Base-by-base conservation (phyloP, 2,113 vertebrate species). In the Nipponia nippon region DNA sequence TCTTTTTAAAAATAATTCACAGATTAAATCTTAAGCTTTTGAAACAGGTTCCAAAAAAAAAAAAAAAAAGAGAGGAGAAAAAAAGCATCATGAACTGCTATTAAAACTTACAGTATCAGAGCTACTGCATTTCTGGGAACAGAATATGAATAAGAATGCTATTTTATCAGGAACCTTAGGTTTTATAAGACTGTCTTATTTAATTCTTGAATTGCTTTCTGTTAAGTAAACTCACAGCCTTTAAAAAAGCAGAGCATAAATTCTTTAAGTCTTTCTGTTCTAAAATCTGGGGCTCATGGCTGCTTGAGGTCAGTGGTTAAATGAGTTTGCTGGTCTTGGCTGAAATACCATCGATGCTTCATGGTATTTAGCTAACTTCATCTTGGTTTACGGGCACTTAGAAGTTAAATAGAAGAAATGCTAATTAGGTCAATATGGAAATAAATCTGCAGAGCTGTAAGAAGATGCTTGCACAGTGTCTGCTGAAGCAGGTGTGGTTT, bases 21-120 rank as follows among this genome's bases (percentile, higher is more conserved):
- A 97, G 92, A 97, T 97, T 95, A 97, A 95, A 97, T 93, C 84
- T 93, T 91, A 97, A 94, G n/a, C 81, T 97, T 94, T 92, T 79
- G 91, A 98, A 98, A 97, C 40, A 92, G 83, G 46, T 94, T 94
- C 38, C 62, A 93, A 36, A 69, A 44, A 29, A 53, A 49, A 42
- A 21, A 4, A 7, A 13, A 5, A 6, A 6, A 38, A 38, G 9
- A 38, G 23, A 3, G 1, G 2, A 4, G 11, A 1, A 2, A 20
- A 81, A 77, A 96, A 66, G 13, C 62, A 89, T 86, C 30, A 89
- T 94, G 80, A 96, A 91, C 79, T 91, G 75, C 65, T 97, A 85
- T 92, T 97, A 97, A 96, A 97, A 95, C 88, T 73, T 47, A 49
- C 36, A 78, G 40, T 52, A 81, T 79, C 46, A 84, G 86, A 83